These are phyloP conservation scores for Pampusana beccarii DNA, from an alignment of 2,113 vertebrate genomes.

Conservation along the genomic window DNA sequence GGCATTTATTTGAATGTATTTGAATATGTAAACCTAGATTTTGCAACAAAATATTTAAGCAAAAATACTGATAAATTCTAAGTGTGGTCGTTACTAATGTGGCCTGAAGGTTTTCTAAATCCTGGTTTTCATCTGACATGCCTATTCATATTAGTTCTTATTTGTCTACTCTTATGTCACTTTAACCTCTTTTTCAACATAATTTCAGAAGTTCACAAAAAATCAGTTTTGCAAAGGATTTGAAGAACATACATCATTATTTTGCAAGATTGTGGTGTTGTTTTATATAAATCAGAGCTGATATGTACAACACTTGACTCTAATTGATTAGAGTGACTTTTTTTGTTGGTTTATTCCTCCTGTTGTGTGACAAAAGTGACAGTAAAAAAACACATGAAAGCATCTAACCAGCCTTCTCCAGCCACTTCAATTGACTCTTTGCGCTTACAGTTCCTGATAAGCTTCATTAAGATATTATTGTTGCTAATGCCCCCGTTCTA, in stretches of 20 bases:
- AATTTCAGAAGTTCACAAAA: neutral
- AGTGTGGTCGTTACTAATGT: neutral
- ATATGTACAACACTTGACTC: neutral
- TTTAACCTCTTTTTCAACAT: neutral
- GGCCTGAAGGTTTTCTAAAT: neutral
- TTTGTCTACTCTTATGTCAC: neutral
- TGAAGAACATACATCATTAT: neutral
- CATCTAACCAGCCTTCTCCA: neutral
- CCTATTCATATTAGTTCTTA: neutral
- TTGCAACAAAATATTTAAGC: neutral
- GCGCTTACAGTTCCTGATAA: conserved; percentile 46
- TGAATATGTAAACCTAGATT: neutral
- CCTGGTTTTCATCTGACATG: rapidly evolving
- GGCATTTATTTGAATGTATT: neutral
- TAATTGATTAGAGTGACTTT: neutral
- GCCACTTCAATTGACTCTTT: neutral
- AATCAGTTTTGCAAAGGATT: neutral
- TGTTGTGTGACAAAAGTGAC: neutral
- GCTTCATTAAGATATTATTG: conserved; percentile 54
- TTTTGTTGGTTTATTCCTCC: neutral
- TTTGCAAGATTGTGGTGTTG: rapidly evolving
- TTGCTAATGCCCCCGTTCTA: neutral
- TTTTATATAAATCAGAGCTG: neutral
- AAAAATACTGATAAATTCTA: neutral
- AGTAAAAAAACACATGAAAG: neutral